Base-by-base conservation (phyloP, 2,797 vertebrate genomes). In the Notolepis coatsorum region DNA sequence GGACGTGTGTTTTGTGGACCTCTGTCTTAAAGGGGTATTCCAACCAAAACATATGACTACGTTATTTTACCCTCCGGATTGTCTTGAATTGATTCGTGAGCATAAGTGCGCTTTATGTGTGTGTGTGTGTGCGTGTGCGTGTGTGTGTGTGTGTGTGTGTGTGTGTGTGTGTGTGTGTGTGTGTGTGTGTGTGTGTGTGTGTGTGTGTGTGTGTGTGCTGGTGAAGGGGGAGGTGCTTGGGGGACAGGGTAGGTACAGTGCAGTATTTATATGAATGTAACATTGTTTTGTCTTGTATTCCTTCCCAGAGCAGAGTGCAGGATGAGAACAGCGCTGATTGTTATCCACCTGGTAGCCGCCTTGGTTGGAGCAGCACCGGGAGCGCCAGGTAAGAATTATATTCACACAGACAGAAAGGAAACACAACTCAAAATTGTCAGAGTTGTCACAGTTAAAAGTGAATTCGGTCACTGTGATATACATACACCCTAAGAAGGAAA, bases 351-450 rank as follows among this genome's bases (percentile, higher is more conserved):
- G 47, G 56, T 86, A 23, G 30, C 65, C 74, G 75, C 10, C 20
- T 69, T 87, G 50, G 65, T 57, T 42, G 68, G 37, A 21, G 47
- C 56, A 3, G 55, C 64, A n/a, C 67, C 55, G 47, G 62, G 61
- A 25, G 23, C 71, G 47, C 70, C 84, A 83, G 90, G 91, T 82
- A 85, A 78, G 85, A 75, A 42, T n/a, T n/a, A n/a, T n/a, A n/a
- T n/a, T n/a, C n/a, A n/a, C n/a, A n/a, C n/a, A n/a, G n/a, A n/a
- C n/a, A n/a, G n/a, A n/a, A n/a, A n/a, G n/a, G n/a, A n/a, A n/a
- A n/a, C n/a, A n/a, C n/a, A n/a, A n/a, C n/a, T n/a, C n/a, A n/a
- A n/a, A n/a, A n/a, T n/a, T n/a, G n/a, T n/a, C n/a, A n/a, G n/a
- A n/a, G n/a, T n/a, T n/a, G n/a, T n/a, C n/a, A n/a, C n/a, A n/a